These are phyloP conservation scores for Anguilla japonica DNA, from an alignment of 2,113 vertebrate species.

Conservation along the genomic window DNA sequence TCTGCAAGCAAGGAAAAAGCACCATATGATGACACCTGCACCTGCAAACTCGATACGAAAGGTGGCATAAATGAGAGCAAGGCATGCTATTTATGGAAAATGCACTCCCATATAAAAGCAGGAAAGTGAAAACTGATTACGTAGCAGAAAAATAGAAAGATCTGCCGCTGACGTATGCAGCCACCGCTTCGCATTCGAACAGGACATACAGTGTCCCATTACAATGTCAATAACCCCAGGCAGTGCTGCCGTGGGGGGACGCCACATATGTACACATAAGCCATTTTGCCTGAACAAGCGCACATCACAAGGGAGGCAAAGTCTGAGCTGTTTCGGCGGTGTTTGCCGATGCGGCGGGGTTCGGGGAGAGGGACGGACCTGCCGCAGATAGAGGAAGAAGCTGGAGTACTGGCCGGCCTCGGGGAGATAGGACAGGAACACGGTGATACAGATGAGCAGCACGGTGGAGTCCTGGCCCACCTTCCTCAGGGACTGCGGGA, in stretches of 20 bases:
- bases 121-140: background rate
- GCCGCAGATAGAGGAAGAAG: conserved; percentile 87
- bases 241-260: background rate
- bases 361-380: conserved; percentile 64
- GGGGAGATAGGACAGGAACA: conserved; percentile 85
- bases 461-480: conserved; percentile 85
- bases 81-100: background rate
- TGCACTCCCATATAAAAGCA: background rate
- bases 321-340: background rate
- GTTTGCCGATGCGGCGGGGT: background rate
- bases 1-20: conserved; percentile 56
- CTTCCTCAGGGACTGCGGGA: conserved; percentile 78
- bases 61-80: background rate
- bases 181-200: background rate
- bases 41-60: background rate
- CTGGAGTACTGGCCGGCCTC: conserved; percentile 89
- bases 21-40: background rate
- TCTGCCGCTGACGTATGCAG: background rate
- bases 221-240: background rate
- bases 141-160: background rate
- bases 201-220: background rate
- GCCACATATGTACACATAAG: background rate
- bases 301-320: background rate
- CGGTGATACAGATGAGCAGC: conserved; percentile 87
- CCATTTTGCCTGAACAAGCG: background rate